Conservation (phyloP, 2,888 invertebrate genomes). For the Hecatera dysodea region DNA sequence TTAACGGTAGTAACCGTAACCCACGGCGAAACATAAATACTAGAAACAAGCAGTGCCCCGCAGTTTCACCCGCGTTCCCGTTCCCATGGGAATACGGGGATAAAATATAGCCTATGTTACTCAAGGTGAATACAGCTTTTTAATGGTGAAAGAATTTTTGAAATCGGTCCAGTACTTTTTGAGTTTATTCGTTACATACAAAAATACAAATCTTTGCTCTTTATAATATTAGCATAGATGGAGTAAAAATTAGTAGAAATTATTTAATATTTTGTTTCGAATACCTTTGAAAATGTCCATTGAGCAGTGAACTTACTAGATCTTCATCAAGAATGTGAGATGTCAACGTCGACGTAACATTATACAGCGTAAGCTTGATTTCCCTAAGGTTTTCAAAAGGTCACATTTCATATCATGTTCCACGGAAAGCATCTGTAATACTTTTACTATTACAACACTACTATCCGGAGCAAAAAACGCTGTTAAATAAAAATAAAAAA, state of each 20-base stretch:
- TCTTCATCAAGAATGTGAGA: slow-evolving; percentile 45
- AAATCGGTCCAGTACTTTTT: too few relatives aligned
- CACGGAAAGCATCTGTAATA: slow-evolving; percentile 29
- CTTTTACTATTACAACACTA: slow-evolving; percentile 17
- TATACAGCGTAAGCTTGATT: slow-evolving; percentile 39
- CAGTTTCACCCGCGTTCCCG: too few relatives aligned
- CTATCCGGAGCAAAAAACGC: background rate
- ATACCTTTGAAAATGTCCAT: background rate
- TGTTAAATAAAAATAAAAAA: background rate
- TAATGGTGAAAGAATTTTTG: too few relatives aligned
- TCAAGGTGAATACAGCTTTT: too few relatives aligned
- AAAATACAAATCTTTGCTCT: too few relatives aligned
- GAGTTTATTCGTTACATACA: too few relatives aligned
- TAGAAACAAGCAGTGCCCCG: too few relatives aligned
- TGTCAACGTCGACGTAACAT: slow-evolving; percentile 39
- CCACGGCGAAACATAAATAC: too few relatives aligned
- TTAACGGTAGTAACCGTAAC: too few relatives aligned
- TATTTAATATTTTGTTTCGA: background rate
- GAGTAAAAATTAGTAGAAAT: background rate
- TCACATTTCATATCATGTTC: slow-evolving; percentile 50
- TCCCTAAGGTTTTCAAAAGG: slow-evolving; percentile 48
- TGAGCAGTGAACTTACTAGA: slow-evolving; percentile 27
- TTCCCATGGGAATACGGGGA: too few relatives aligned
- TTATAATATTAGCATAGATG: background rate
- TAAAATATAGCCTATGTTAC: too few relatives aligned